A percentile compares a stretch with the other conserved stretches of the same genome.
Evolutionary conservation across 2,113 vertebrate genomes (phyloP).

Genomic region (Cyprinodon tularosa): DNA sequence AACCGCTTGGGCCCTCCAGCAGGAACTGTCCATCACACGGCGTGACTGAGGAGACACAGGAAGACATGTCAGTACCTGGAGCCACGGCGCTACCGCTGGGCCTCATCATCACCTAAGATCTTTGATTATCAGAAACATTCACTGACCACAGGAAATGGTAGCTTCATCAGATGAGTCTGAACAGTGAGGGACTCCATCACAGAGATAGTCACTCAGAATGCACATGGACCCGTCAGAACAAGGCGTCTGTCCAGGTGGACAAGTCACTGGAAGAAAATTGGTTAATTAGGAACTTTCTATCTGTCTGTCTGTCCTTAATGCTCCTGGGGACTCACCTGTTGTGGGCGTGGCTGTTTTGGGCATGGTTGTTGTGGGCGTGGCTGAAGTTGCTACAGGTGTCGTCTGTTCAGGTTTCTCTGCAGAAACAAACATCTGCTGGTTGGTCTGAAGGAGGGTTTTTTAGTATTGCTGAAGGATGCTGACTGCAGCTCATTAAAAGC

Average conservation of each 20-base stretch:
- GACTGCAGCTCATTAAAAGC: too few relatives aligned
- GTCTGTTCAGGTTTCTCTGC: constrained; percentile 1
- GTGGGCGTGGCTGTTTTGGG: background rate
- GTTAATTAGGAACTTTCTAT: too few relatives aligned
- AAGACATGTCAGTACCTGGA: background rate
- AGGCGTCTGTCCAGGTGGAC: constrained; percentile 47
- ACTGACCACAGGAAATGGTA: constrained; percentile 63
- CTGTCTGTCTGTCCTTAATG: too few relatives aligned
- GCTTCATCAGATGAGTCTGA: constrained; percentile 72
- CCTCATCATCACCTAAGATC: background rate
- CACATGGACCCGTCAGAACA: constrained; percentile 59
- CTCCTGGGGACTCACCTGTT: constrained; percentile 19
- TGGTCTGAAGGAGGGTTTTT: background rate
- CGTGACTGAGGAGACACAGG: constrained; percentile 61
- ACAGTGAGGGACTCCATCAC: constrained; percentile 73
- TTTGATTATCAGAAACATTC: background rate
- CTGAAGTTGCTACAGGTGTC: background rate
- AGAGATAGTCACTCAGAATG: constrained; percentile 49
- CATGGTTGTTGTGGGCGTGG: background rate
- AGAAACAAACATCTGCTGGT: background rate
- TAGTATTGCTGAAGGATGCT: too few relatives aligned
- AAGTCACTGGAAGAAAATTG: constrained; percentile 32
- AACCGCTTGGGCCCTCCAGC: constrained; percentile 59
- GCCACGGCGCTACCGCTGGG: background rate
- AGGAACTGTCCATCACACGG: constrained; percentile 77